phyloP scores from a whole-genome alignment of 2,797 vertebrate species.

The Cirrhinus molitorella region DNA sequence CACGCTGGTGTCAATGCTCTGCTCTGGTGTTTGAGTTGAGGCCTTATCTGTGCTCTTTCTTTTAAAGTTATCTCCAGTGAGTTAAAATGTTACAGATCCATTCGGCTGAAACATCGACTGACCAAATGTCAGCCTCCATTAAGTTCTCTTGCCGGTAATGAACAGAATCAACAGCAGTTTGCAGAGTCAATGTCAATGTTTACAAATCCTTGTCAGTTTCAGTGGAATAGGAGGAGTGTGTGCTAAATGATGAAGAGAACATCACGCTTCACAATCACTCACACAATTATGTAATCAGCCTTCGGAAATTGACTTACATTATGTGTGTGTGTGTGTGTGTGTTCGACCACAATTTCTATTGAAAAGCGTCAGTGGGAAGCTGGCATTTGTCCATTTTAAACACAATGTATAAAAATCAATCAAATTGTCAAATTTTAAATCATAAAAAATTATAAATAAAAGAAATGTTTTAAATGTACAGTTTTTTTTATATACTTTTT shows the following conservation, averaged over 20 bases:
- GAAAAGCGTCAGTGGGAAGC: too few relatives aligned
- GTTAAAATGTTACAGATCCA: constrained; percentile 76
- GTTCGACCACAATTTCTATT: too few relatives aligned
- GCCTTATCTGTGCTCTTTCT: constrained; percentile 72
- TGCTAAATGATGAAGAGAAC: constrained; percentile 6
- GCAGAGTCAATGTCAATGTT: constrained; percentile 55
- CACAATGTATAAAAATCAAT: too few relatives aligned
- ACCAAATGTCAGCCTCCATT: constrained; percentile 39
- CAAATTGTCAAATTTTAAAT: too few relatives aligned
- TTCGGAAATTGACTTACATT: not conserved
- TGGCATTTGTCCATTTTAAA: too few relatives aligned
- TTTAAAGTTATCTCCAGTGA: constrained; percentile 51
- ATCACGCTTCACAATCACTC: not conserved
- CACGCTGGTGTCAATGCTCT: constrained; percentile 77
- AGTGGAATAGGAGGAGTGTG: not conserved
- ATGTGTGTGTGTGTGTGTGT: not conserved
- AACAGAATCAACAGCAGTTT: constrained; percentile 44
- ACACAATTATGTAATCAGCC: constrained; percentile 14
- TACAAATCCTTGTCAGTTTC: constrained; percentile 42
- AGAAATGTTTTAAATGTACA: too few relatives aligned
- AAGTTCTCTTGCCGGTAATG: constrained; percentile 44
- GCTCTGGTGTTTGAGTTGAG: constrained; percentile 73
- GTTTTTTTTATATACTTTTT: too few relatives aligned
- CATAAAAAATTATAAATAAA: too few relatives aligned
- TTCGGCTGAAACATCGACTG: constrained; percentile 61